Base-by-base conservation (phyloP, 2,888 invertebrate genomes). In the Himalopsyche tibetana region DNA sequence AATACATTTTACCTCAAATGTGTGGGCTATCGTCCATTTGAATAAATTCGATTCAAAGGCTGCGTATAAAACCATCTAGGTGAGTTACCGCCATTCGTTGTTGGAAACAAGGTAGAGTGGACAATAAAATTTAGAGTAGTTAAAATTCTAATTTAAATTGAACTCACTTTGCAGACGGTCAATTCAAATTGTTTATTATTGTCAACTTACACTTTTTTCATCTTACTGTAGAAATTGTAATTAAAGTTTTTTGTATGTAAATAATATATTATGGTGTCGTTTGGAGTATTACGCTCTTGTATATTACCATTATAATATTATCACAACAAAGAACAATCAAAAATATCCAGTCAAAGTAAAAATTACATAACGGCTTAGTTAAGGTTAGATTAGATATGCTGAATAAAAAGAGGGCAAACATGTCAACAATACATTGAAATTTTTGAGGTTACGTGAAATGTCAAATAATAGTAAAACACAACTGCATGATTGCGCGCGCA, bases 21-120 rank as follows among this genome's bases (percentile, higher is more conserved):
- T 19, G 63, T 63, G 63, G 63, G 63, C 19, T 63, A 63, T 63
- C 63, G 19, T 63, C 19, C 63, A 63, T n/a, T 63, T 8, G 63
- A 63, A 63, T 63, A 63, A 63, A 63, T 63, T 63, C 63, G 19
- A 63, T 63, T 63, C 8, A 63, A 63, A 63, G 3, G 63, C 19
- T 63, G 63, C 15, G 8, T 19, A 28, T 63, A 63, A 63, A 63
- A 63, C 63, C 63, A 19, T 19, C 11, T 19, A 19, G n/a, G 63
- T 63, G 63, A 63, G 63, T 63, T 63, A 63, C 63, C 63, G 63
- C 63, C 63, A 19, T 63, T 63, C 63, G 19, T 63, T 63, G 63
- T 63, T 63, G 63, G 28, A 63, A 63, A 63, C 63, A 63, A 63
- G 63, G 63, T 63, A 63, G 4, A 19, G 63, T 0, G n/a, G 19